Evolutionary conservation across 92 coral and sea anemone species (phyloP), one percentile per base, ranked within the genome.

Genomic region (Siderastrea siderea): DNA sequence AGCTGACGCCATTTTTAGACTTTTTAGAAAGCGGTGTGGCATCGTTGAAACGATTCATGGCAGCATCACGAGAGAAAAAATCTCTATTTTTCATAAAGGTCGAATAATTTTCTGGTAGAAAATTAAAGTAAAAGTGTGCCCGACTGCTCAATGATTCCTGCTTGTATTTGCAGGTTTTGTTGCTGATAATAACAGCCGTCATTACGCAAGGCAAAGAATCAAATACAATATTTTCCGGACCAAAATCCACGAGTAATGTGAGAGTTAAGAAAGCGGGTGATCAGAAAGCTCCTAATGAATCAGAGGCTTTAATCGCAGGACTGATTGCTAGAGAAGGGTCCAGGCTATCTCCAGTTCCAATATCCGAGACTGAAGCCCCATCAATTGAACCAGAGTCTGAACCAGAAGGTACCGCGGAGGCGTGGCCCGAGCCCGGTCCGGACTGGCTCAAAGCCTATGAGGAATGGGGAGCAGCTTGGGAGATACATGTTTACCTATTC

Each of bases 371-470:
- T 44, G 86, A 70, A 47, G 46, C 2, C 47, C 77, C 78, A n/a
- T 6, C 66, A 46, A 44, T 9, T 10, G 86, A 69, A 87, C 74
- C 91, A 7, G 81, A 71, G 48, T 50, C 46, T 9, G 86, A 79
- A 71, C 71, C 91, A 10, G 86, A 69, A 46, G 67, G 46, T 7
- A n/a, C 46, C 1, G 85, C 84, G n/a, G 78, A 86, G 69, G 47
- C 71, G 12, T 71, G 86, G 91, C 91, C 91, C 52, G 91, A 87
- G 78, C 81, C 87, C 65, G 91, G 72, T 5, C 91, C 91, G 4
- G 80, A 80, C 47, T 87, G 91, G 91, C 54, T 73, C 14, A 68
- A 19, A 14, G 91, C 91, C 17, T 87, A 45, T 45, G 15, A 71
- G 62, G 53, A 70, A 63, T 87, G 91, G 91, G 86, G 86, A 2